Evolutionary conservation across 2,797 vertebrate species (phyloP).

Genomic region (Coracias cyanogaster): DNA sequence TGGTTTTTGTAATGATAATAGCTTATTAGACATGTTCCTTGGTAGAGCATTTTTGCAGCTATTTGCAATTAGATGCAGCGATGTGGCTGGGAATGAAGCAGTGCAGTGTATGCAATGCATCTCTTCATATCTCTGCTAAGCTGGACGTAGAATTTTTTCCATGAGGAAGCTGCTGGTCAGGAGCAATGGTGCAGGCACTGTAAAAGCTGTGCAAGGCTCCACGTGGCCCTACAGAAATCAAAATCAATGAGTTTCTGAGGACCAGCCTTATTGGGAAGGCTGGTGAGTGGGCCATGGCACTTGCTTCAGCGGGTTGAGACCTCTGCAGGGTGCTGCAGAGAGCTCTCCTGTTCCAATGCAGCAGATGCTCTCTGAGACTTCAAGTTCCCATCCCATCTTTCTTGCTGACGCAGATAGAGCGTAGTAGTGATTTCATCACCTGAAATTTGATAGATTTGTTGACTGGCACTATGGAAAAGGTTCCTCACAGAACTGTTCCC

Average conservation of each 20-base stretch:
- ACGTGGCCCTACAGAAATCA: background rate
- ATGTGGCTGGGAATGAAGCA: background rate
- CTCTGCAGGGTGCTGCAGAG: background rate
- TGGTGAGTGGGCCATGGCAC: background rate
- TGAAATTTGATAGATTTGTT: conserved; percentile 45
- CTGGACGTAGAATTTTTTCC: background rate
- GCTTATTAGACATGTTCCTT: background rate
- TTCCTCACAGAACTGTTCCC: background rate
- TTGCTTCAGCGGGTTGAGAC: background rate
- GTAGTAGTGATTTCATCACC: conserved; percentile 14
- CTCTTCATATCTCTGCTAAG: background rate
- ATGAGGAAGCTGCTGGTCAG: background rate
- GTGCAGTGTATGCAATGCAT: background rate
- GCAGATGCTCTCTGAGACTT: conserved; percentile 26
- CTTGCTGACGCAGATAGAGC: conserved; percentile 15
- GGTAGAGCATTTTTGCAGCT: background rate
- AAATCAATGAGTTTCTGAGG: background rate
- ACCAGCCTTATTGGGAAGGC: background rate
- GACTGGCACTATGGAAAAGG: background rate
- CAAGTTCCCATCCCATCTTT: background rate
- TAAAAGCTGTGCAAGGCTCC: background rate
- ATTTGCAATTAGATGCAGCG: accelerated
- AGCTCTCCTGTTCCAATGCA: background rate
- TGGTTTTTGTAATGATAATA: background rate
- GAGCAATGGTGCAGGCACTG: background rate